Percentiles rank a stretch among this genome's conserved stretches.
Conservation (phyloP, 92 coral and sea anemone species). For the Umimayanthus chanpuru region DNA sequence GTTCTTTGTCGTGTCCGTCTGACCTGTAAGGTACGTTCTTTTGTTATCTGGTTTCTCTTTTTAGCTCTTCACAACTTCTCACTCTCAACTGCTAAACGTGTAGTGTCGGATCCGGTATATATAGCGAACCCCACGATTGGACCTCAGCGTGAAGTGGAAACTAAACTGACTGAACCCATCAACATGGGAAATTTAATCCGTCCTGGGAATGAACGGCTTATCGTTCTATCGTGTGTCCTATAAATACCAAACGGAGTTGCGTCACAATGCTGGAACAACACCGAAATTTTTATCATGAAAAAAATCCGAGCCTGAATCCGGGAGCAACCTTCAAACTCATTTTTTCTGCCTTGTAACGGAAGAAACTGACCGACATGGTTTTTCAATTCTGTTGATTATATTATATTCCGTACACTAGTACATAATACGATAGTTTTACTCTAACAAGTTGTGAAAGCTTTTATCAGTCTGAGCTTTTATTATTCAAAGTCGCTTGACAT, state of each 20-base stretch:
- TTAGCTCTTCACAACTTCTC: background rate
- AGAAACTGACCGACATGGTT: too few relatives aligned
- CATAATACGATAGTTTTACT: too few relatives aligned
- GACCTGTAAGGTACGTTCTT: background rate
- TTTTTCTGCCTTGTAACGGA: too few relatives aligned
- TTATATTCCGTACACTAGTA: too few relatives aligned
- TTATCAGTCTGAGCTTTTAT: background rate
- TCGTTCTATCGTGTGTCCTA: background rate
- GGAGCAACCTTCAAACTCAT: background rate
- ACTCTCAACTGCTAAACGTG: background rate
- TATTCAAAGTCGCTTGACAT: background rate
- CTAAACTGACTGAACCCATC: constrained; percentile 22
- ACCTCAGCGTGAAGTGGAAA: constrained; percentile 13
- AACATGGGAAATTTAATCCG: constrained; percentile 25
- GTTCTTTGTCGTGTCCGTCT: background rate
- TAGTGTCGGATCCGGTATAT: background rate
- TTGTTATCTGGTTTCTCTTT: background rate
- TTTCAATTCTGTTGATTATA: too few relatives aligned
- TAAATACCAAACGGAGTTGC: background rate
- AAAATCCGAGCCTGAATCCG: background rate
- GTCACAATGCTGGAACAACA: constrained; percentile 45
- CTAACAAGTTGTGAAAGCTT: background rate
- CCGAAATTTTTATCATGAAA: background rate
- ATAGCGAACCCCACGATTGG: constrained; percentile 2
- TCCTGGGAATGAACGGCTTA: constrained; percentile 6